These are phyloP conservation scores for Drosophila lutescens DNA, from an alignment of 2,888 invertebrate species.

Conservation along the genomic window DNA sequence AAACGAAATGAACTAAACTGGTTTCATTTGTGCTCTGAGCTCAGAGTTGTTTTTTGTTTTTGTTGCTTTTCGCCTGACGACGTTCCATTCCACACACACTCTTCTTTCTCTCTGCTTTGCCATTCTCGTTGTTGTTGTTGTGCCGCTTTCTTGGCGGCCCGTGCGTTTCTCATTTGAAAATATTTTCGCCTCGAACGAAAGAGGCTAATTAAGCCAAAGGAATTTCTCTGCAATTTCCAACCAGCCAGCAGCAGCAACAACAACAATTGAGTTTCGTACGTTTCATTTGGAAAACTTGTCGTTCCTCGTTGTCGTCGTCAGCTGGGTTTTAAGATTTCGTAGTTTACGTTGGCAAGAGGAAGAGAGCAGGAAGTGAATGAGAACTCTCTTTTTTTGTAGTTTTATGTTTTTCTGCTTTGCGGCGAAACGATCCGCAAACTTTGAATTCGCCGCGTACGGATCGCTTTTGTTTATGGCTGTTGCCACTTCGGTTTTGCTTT, in stretches of 20 bases:
- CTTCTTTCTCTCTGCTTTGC: constrained; percentile 34
- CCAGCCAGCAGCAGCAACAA: constrained; percentile 36
- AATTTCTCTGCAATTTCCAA: constrained; percentile 80
- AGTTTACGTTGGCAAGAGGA: constrained; percentile 25
- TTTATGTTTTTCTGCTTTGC: constrained; percentile 23
- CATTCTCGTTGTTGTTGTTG: constrained; percentile 49
- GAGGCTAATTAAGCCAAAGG: constrained; percentile 82
- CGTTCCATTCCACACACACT: neutral
- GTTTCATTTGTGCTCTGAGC: constrained; percentile 79
- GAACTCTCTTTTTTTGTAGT: constrained; percentile 65
- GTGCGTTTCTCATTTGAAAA: constrained; percentile 76
- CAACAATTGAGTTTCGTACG: constrained; percentile 67
- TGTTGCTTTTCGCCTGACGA: constrained; percentile 25
- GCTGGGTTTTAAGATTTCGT: constrained; percentile 39
- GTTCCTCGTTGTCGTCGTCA: constrained; percentile 67
- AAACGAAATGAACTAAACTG: constrained; percentile 82
- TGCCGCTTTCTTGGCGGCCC: constrained; percentile 79
- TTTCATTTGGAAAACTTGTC: constrained; percentile 65
- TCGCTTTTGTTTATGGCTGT: constrained; percentile 69
- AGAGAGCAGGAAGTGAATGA: constrained; percentile 54
- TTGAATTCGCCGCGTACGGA: constrained; percentile 53
- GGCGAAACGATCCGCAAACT: constrained; percentile 29
- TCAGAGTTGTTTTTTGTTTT: constrained; percentile 73
- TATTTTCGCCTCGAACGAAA: constrained; percentile 80
- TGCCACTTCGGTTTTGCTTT: constrained; percentile 35